These are phyloP conservation scores for Monochamus saltuarius DNA, from an alignment of 1,140 invertebrate genomes.

Conservation along the genomic window DNA sequence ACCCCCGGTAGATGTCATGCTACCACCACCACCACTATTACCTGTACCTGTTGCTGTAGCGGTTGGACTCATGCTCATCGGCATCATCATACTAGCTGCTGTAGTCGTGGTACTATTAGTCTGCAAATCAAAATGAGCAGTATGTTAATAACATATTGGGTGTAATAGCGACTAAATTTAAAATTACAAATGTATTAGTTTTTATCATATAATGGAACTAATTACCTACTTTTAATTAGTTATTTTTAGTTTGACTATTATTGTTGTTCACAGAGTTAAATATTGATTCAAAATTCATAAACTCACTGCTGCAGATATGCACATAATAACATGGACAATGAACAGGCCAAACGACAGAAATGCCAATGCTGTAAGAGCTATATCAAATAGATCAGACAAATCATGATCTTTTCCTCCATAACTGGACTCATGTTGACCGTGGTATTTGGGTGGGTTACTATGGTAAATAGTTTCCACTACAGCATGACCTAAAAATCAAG, in stretches of 20 bases:
- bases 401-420: constrained; percentile 57
- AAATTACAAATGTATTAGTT: too few relatives aligned
- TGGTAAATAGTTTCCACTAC: too few relatives aligned
- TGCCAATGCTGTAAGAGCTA: constrained; percentile 74
- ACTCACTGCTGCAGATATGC: constrained; percentile 61
- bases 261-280: too few relatives aligned
- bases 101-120: constrained; percentile 29
- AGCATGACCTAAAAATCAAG: too few relatives aligned
- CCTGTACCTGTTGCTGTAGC: constrained; percentile 21
- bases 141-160: too few relatives aligned
- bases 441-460: constrained; percentile 40
- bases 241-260: too few relatives aligned
- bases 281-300: constrained; percentile 1
- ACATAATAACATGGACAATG: constrained; percentile 72
- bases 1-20: constrained; percentile 7
- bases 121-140: constrained; percentile 1
- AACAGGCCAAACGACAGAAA: constrained; percentile 79
- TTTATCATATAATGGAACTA: too few relatives aligned
- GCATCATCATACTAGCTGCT: constrained; percentile 31
- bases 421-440: constrained; percentile 32
- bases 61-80: constrained; percentile 35
- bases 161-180: too few relatives aligned
- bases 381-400: constrained; percentile 72
- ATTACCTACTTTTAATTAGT: too few relatives aligned
- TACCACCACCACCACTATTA: constrained; percentile 11